A percentile compares a stretch with the other conserved stretches of the same genome.
Conservation (phyloP, 2,888 invertebrate species). For the Cryptocheilus praepositus region DNA sequence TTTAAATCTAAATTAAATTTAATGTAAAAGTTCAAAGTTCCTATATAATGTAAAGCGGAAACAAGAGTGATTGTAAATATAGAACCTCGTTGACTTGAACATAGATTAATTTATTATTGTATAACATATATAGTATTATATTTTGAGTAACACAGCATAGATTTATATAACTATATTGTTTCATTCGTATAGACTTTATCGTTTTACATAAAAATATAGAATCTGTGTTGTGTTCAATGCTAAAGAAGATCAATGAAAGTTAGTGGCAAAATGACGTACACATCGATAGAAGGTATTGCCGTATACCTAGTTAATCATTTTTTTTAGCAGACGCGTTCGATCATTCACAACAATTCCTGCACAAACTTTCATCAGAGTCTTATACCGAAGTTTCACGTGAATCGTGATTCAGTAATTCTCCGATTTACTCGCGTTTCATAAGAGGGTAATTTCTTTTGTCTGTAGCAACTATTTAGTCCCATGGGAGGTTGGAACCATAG, state of each 20-base stretch:
- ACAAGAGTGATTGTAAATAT: slow-evolving; percentile 16
- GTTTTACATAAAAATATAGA: slow-evolving; percentile 74
- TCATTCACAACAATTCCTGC: no score
- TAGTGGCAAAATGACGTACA: slow-evolving; percentile 46
- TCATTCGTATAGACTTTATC: slow-evolving; percentile 66
- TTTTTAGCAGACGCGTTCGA: no score
- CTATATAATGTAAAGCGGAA: no score
- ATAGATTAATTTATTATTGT: slow-evolving; percentile 73
- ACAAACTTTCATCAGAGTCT: no score
- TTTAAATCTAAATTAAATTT: no score
- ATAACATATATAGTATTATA: slow-evolving; percentile 72
- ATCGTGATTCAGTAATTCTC: no score
- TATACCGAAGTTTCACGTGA: no score
- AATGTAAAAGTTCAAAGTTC: no score
- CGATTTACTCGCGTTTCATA: no score
- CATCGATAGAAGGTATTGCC: background rate
- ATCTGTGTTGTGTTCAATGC: slow-evolving; percentile 66
- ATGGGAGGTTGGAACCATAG: slow-evolving; percentile 60
- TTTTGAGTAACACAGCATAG: slow-evolving; percentile 71
- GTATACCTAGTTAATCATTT: background rate
- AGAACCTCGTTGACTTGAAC: slow-evolving; percentile 57
- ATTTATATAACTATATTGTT: slow-evolving; percentile 67
- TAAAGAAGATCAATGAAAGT: slow-evolving; percentile 62
- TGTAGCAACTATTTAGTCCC: slow-evolving; percentile 34
- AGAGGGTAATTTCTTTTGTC: no score